Base-by-base conservation (phyloP, 1,140 invertebrate genomes). In the Orchesella cincta region DNA sequence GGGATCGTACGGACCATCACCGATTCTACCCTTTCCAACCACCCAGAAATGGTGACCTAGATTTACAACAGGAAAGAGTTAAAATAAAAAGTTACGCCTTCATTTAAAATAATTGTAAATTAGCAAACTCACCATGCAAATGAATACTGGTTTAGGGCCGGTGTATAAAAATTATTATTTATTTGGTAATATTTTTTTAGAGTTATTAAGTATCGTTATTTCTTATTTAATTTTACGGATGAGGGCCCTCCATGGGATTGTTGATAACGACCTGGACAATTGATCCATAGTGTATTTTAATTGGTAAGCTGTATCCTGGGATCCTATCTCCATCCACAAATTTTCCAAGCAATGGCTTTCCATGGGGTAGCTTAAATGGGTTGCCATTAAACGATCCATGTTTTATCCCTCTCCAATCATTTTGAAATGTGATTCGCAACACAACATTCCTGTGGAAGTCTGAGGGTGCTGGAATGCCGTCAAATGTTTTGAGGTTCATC, bases 11-110 rank as follows among this genome's bases (percentile, higher is more conserved):
- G 23, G 16, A 1, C 46, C 52, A 23, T 36, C 76, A 26, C 57
- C 29, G 31, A 29, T 2, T 26, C 64, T 29, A 0, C 78, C 78
- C 52, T 20, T 70, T 14, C 75, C 78, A 5, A 79, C 26, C 0
- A 79, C 72, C 75, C 75, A 79, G 35, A 79, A 79, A 35, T 28
- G 73, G 36, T 79, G 78, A 16, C 78, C 78, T n/a, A n/a, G n/a
- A n/a, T n/a, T n/a, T n/a, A n/a, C n/a, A n/a, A n/a, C n/a, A n/a
- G n/a, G n/a, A n/a, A n/a, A n/a, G n/a, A n/a, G n/a, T n/a, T n/a
- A n/a, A n/a, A n/a, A n/a, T n/a, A n/a, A n/a, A n/a, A n/a, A n/a
- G n/a, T n/a, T n/a, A n/a, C n/a, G n/a, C n/a, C n/a, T n/a, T n/a
- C n/a, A n/a, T n/a, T n/a, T n/a, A n/a, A n/a, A n/a, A n/a, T n/a